A percentile compares a stretch with the other conserved stretches of the same genome.
Conservation (phyloP, 2,888 invertebrate species). For the Drosophila nigricruria region DNA sequence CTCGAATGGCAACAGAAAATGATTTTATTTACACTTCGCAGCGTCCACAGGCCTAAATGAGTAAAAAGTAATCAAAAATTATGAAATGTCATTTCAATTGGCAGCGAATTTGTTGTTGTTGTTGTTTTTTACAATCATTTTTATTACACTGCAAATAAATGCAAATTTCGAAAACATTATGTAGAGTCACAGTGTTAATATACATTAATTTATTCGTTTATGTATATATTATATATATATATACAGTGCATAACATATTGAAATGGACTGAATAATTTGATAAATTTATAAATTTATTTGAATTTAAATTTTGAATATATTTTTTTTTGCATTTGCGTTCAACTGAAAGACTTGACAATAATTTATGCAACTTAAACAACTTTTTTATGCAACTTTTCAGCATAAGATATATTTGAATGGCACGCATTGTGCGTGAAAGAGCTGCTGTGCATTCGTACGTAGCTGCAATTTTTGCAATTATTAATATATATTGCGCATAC, state of each 20-base stretch:
- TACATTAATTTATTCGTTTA: slow-evolving; percentile 17
- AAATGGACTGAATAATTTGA: not conserved
- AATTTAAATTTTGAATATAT: not conserved
- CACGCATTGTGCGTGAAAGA: not conserved
- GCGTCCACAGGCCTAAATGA: slow-evolving; percentile 3
- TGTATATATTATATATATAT: not conserved
- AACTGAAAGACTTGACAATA: not conserved
- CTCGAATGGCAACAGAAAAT: slow-evolving; percentile 20
- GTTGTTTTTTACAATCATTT: not conserved
- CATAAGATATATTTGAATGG: not conserved
- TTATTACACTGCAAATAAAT: slow-evolving; percentile 14
- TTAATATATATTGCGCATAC: slow-evolving; percentile 38
- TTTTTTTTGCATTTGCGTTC: not conserved
- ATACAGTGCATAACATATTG: not conserved
- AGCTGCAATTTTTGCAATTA: slow-evolving; percentile 24
- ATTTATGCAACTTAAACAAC: too few species aligned
- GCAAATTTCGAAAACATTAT: slow-evolving; percentile 19
- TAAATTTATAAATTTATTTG: not conserved
- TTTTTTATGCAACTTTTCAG: too few species aligned
- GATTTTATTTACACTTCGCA: slow-evolving; percentile 32
- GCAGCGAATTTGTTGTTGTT: not conserved
- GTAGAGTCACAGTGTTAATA: slow-evolving; percentile 10
- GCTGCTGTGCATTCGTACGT: slow-evolving; percentile 5
- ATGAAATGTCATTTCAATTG: slow-evolving; percentile 43
- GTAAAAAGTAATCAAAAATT: slow-evolving; percentile 45